A percentile compares a stretch with the other conserved stretches of the same genome.
phyloP scores from a whole-genome alignment of 2,888 invertebrate species.

The Gastracanthus pulcherrimus region DNA sequence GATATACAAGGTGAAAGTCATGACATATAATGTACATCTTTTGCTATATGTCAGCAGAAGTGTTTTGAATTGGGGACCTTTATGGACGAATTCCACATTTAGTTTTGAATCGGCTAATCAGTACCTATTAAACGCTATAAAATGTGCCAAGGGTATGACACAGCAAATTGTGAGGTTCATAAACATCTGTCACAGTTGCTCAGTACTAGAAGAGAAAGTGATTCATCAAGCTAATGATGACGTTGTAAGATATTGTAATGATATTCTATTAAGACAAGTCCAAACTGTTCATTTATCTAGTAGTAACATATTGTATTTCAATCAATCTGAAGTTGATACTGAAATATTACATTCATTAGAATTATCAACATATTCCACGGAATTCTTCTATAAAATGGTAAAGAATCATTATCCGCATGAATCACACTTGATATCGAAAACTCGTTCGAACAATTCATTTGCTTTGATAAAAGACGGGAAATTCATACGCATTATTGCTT shows the following conservation, averaged over 20 bases:
- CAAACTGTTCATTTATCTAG: no score
- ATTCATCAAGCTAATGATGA: no score
- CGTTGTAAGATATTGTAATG: no score
- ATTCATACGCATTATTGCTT: not conserved
- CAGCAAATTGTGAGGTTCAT: not conserved
- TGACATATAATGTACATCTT: not conserved
- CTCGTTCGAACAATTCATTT: constrained; percentile 6
- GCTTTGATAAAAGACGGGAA: constrained; percentile 5
- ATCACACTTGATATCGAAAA: not conserved
- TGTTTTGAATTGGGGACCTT: not conserved
- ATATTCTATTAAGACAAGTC: no score
- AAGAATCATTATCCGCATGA: not conserved
- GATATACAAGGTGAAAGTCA: not conserved
- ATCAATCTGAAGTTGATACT: not conserved
- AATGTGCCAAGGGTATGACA: no score
- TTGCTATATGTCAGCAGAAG: not conserved
- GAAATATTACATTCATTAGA: not conserved
- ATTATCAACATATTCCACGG: not conserved
- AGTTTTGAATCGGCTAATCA: no score
- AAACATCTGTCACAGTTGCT: not conserved
- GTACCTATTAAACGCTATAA: no score
- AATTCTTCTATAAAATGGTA: no score
- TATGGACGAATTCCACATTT: not conserved
- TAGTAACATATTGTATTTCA: no score
- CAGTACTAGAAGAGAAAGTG: no score